These are phyloP conservation scores for Nasua narica DNA, from an alignment of 2,797 vertebrate genomes.

Conservation along the genomic window DNA sequence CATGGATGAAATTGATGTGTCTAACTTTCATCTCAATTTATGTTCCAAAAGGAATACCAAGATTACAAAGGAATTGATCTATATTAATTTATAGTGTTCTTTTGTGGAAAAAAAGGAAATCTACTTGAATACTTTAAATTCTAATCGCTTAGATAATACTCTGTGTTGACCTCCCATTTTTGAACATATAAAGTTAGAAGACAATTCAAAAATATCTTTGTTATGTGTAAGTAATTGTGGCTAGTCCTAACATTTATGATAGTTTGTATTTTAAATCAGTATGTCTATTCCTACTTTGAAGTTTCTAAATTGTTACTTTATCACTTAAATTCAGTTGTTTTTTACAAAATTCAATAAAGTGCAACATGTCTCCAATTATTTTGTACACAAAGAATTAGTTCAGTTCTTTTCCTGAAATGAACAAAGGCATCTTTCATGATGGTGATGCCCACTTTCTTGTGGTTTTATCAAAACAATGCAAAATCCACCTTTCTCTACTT, in stretches of 20 bases:
- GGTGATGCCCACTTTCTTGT: background rate
- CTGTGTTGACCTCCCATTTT: background rate
- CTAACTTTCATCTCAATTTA: background rate
- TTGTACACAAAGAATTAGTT: background rate
- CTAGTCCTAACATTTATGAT: background rate
- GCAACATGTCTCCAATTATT: background rate
- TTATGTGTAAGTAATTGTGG: background rate
- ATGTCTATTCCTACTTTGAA: background rate
- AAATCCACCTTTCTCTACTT: background rate
- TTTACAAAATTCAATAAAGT: background rate
- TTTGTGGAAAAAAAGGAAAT: background rate
- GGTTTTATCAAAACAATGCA: background rate
- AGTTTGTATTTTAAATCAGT: background rate
- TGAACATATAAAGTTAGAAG: background rate
- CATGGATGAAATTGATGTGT: background rate
- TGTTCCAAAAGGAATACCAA: background rate
- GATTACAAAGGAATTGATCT: background rate
- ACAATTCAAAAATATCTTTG: background rate
- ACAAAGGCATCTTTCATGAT: background rate
- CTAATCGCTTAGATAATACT: background rate
- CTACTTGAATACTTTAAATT: background rate
- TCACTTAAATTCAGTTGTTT: background rate
- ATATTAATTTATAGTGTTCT: background rate
- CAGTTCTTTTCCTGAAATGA: background rate
- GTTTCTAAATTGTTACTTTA: conserved; percentile 37